Evolutionary conservation across 2,797 vertebrate species (phyloP), one percentile per base, ranked within the genome.

Genomic region (Leptatherina wallacei): DNA sequence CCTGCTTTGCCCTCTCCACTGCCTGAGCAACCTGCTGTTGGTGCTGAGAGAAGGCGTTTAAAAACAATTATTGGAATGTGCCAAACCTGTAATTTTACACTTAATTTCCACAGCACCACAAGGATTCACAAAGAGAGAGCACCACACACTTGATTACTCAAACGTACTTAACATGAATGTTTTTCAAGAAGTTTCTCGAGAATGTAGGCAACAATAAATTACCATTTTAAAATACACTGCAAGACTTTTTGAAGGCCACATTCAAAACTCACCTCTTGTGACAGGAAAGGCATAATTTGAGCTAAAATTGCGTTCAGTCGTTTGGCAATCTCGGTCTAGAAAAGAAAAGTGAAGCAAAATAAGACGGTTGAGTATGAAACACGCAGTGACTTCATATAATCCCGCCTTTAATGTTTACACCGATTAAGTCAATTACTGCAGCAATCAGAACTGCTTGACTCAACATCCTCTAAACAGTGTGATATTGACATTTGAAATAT

Each of bases 281-380:
- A 99, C 95, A 99, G 94, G 94, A 99, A 99, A 84, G 98, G 98
- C 96, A 99, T 99, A 90, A 99, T 98, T 95, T 99, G 98, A 83
- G 98, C 98, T 94, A 98, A 96, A 94, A 99, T 99, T 88, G 98
- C 98, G 12, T 99, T 99, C 92, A 99, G 96, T 82, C 98, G 95
- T 89, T 99, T 99, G 93, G 98, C 98, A 92, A 99, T 99, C 95
- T 99, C 98, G 80, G 98, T 98, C 98, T 99, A 94, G 51, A 93
- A 95, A 82, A 92, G 90, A 88, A 94, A 87, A 88, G 73, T 88
- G 77, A 75, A 66, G 65, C 71, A 87, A 85, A 88, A 88, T 89
- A 74, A 89, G 91, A 90, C n/a, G 65, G 72, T 69, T 70, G 89
- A 88, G 84, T 85, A 89, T 78, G 81, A 82, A 77, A 82, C 85